A percentile compares a stretch with the other conserved stretches of the same genome.
These are phyloP conservation scores for Lepidurus couesii DNA, from an alignment of 1,140 invertebrate species.

Conservation along the genomic window DNA sequence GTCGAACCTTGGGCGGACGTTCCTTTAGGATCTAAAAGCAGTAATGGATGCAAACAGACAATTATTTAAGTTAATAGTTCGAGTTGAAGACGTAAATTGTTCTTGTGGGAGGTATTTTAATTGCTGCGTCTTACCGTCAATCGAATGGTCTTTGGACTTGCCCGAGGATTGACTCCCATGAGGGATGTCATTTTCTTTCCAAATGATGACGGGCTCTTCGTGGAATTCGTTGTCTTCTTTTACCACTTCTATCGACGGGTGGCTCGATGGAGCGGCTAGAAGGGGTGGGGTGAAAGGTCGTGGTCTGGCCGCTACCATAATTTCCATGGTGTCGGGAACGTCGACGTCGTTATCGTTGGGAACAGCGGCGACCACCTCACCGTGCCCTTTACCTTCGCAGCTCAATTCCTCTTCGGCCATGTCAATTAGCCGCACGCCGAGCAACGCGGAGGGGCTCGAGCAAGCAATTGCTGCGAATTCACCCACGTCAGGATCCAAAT, in stretches of 20 bases:
- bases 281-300: constrained; percentile 42
- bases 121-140: not conserved
- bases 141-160: constrained; percentile 36
- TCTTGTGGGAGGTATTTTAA: not conserved
- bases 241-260: constrained; percentile 50
- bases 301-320: constrained; percentile 32
- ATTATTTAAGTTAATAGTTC: not conserved
- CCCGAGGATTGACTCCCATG: constrained; percentile 42
- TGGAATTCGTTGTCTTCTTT: constrained; percentile 25
- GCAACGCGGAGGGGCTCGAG: constrained; percentile 59
- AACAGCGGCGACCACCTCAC: constrained; percentile 25
- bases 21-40: not conserved
- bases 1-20: not conserved
- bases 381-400: constrained; percentile 53
- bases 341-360: constrained; percentile 42
- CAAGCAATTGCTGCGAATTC: constrained; percentile 54
- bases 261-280: not conserved
- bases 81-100: not conserved
- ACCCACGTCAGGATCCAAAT: not conserved
- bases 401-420: constrained; percentile 71
- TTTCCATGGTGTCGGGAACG: constrained; percentile 39
- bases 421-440: constrained; percentile 60
- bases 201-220: constrained; percentile 70
- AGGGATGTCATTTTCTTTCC: constrained; percentile 53
- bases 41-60: not conserved